These are phyloP conservation scores for Drosophila quadrilineata DNA, from an alignment of 1,140 invertebrate species.

Conservation along the genomic window DNA sequence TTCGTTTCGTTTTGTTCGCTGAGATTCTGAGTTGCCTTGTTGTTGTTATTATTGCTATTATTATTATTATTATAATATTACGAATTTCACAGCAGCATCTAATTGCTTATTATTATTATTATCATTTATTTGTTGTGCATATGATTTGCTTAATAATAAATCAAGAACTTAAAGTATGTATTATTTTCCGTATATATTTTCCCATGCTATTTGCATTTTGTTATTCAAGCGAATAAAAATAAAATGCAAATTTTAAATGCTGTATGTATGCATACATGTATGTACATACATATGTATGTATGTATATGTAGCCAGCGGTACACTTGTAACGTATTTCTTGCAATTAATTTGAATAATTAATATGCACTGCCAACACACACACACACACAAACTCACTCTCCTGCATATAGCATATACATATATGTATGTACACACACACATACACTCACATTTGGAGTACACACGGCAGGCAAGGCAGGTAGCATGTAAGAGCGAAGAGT, in stretches of 20 bases:
- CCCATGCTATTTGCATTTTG: too few species aligned
- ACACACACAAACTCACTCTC: too few species aligned
- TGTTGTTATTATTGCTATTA: too few species aligned
- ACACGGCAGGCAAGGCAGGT: not conserved
- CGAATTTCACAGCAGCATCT: not conserved
- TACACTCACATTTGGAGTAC: not conserved
- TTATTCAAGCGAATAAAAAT: not conserved
- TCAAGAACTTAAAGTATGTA: not conserved
- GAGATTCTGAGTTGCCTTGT: too few species aligned
- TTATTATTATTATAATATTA: not conserved
- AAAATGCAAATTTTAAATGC: too few species aligned
- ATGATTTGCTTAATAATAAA: not conserved
- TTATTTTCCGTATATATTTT: too few species aligned
- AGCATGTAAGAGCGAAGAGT: not conserved
- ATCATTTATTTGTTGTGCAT: too few species aligned
- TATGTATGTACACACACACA: not conserved
- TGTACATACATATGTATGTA: conserved; percentile 13
- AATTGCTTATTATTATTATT: not conserved
- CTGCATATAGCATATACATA: too few species aligned
- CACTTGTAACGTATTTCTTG: conserved; percentile 52
- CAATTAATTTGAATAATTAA: conserved; percentile 79
- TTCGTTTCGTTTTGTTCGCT: not conserved
- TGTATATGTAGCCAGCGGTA: conserved; percentile 10
- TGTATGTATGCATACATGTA: not conserved
- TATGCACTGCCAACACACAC: conserved; percentile 35